These are phyloP conservation scores for Gerris buenoi DNA, from an alignment of 1,140 invertebrate species.

Conservation along the genomic window DNA sequence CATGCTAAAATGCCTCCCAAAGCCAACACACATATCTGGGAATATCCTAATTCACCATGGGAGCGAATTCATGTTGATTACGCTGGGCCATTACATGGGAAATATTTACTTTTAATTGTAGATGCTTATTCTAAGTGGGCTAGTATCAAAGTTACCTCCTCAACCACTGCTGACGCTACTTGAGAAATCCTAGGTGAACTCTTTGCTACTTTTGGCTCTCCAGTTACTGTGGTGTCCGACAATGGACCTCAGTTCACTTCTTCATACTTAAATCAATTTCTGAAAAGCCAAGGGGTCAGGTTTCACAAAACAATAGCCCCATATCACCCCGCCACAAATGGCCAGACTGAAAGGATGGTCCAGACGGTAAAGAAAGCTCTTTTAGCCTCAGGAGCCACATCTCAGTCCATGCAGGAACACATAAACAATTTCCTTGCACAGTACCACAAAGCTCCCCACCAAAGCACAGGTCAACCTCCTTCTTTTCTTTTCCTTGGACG, in stretches of 20 bases:
- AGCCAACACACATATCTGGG: constrained; percentile 9
- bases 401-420: background rate
- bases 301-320: background rate
- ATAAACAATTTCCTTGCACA: background rate
- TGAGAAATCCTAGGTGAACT: background rate
- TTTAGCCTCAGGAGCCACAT: background rate
- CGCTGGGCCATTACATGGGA: background rate
- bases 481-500: no score
- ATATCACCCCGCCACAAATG: background rate
- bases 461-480: background rate
- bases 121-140: background rate
- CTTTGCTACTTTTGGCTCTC: background rate
- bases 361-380: background rate
- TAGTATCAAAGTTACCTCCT: background rate
- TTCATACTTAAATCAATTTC: background rate
- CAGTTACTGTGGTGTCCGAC: background rate
- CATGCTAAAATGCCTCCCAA: constrained; percentile 18
- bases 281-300: background rate
- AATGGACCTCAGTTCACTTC: background rate
- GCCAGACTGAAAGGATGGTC: background rate
- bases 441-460: background rate
- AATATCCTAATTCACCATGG: background rate
- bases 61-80: background rate
- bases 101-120: background rate
- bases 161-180: background rate